Percentiles rank a stretch among this genome's conserved stretches.
These are phyloP conservation scores for Zaprionus davidi DNA, from an alignment of 1,140 invertebrate genomes.

Conservation along the genomic window DNA sequence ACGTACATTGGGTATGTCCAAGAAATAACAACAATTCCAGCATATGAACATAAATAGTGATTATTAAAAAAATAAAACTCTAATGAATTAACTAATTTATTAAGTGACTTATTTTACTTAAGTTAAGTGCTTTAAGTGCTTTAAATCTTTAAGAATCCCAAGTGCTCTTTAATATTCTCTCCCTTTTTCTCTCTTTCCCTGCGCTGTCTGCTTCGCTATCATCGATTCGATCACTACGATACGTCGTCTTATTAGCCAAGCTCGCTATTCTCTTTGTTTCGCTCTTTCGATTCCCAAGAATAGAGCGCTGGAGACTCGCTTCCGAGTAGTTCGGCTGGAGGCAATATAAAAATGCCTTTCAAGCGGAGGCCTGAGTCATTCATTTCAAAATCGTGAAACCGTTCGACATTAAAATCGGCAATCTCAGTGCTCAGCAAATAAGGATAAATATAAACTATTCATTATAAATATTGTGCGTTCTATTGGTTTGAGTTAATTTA, in stretches of 20 bases:
- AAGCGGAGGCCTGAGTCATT: constrained; percentile 63
- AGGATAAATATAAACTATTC: neutral
- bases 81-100: no score
- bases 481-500: neutral
- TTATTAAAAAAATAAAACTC: neutral
- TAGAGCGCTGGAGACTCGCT: constrained; percentile 11
- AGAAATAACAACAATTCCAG: no score
- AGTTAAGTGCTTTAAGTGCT: no score
- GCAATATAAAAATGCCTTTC: constrained; percentile 67
- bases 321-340: constrained; percentile 26
- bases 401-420: constrained; percentile 51
- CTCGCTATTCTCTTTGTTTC: constrained; percentile 18
- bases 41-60: no score
- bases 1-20: no score
- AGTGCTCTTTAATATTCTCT: neutral
- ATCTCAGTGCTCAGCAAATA: neutral
- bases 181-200: no score
- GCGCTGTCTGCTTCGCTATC: neutral
- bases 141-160: neutral
- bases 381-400: constrained; percentile 69
- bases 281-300: constrained; percentile 22
- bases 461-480: constrained; percentile 1
- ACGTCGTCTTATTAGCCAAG: constrained; percentile 23
- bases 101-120: no score
- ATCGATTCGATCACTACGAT: constrained; percentile 3